A percentile compares a stretch with the other conserved stretches of the same genome.
Evolutionary conservation across 2,797 vertebrate species (phyloP).

Genomic region (Sternotherus odoratus): DNA sequence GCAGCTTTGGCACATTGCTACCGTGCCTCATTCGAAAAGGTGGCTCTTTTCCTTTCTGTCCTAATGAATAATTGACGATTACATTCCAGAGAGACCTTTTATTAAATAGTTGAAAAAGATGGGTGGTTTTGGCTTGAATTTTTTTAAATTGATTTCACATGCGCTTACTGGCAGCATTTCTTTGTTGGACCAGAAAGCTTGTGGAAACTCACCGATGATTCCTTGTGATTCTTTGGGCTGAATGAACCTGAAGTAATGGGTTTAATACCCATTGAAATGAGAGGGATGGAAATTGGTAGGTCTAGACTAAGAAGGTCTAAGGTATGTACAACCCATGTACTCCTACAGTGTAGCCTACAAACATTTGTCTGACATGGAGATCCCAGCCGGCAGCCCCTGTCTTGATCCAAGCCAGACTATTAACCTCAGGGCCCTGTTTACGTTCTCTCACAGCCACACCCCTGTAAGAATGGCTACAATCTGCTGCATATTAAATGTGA

Average conservation of each 20-base stretch:
- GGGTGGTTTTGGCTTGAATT: background rate
- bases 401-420: background rate
- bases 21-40: background rate
- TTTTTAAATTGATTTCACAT: slow-evolving; percentile 7
- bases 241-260: background rate
- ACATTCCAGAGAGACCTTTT: background rate
- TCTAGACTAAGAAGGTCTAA: background rate
- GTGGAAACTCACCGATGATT: background rate
- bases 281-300: background rate
- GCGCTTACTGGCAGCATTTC: background rate
- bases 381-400: background rate
- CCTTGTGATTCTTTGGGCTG: background rate
- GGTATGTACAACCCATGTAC: background rate
- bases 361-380: accelerated
- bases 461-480: background rate
- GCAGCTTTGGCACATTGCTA: background rate
- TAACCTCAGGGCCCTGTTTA: background rate
- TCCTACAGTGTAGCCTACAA: background rate
- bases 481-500: background rate
- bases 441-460: accelerated
- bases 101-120: background rate
- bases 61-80: slow-evolving; percentile 19
- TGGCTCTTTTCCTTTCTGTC: background rate
- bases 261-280: background rate
- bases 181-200: background rate